phyloP scores from a whole-genome alignment of 2,797 vertebrate genomes.

The Orestias chungarensis region DNA sequence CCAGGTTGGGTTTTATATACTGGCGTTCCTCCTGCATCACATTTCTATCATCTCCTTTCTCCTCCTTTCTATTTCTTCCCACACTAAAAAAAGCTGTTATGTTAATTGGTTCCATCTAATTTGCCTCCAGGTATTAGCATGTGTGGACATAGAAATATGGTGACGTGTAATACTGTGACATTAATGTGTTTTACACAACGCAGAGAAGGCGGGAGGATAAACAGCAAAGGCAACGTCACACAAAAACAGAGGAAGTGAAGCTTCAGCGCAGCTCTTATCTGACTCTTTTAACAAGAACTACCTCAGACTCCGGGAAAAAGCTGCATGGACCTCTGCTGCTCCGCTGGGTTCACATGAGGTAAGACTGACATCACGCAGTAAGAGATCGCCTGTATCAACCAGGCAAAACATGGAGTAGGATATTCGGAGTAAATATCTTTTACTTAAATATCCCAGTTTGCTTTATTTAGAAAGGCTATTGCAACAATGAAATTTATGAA shows the following conservation, averaged over 20 bases:
- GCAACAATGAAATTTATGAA: neutral
- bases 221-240: neutral
- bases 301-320: neutral
- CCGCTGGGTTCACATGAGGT: conserved; percentile 6
- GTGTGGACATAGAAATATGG: neutral
- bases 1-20: too few species aligned
- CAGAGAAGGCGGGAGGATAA: neutral
- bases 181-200: neutral
- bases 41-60: too few species aligned
- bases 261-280: neutral
- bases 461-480: neutral
- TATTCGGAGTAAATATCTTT: neutral
- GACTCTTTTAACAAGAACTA: neutral
- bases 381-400: neutral
- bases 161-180: neutral
- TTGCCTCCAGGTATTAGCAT: neutral
- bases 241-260: neutral
- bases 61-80: neutral
- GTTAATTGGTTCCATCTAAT: neutral
- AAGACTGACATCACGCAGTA: neutral
- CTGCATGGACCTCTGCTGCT: neutral
- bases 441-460: neutral
- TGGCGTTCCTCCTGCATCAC: neutral
- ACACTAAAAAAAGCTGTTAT: too few species aligned
- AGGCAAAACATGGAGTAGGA: neutral